Evolutionary conservation across 1,140 invertebrate genomes (phyloP).

Genomic region (Notospermus geniculatus): DNA sequence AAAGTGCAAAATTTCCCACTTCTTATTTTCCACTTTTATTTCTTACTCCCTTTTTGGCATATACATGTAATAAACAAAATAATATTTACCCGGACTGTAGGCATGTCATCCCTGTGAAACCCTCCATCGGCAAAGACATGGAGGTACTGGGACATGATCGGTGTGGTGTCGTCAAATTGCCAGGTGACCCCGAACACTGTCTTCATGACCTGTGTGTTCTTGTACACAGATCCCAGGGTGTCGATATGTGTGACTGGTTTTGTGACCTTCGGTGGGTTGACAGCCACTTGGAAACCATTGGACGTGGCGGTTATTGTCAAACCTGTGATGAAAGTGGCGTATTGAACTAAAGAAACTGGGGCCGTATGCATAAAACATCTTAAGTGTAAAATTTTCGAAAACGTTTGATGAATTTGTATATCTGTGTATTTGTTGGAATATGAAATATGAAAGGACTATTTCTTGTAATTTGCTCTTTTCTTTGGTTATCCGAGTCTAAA

Average conservation of each 20-base stretch:
- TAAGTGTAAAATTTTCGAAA: too few species aligned
- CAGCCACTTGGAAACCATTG: conserved; percentile 28
- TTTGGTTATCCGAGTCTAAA: too few species aligned
- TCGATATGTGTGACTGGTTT: conserved; percentile 14
- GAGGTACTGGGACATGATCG: conserved; percentile 27
- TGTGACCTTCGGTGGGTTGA: conserved; percentile 12
- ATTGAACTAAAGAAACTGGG: too few species aligned
- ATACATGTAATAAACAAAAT: not conserved
- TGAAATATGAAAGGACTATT: too few species aligned
- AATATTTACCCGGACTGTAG: conserved; percentile 21
- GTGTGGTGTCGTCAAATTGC: conserved; percentile 19
- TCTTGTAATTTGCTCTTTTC: too few species aligned
- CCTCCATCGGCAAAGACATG: conserved; percentile 26
- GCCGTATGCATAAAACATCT: too few species aligned
- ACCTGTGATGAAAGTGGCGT: not conserved
- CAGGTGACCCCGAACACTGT: conserved; percentile 23
- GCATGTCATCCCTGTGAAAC: conserved; percentile 23
- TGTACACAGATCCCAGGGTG: conserved; percentile 2
- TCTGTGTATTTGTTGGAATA: too few species aligned
- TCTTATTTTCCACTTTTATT: not conserved
- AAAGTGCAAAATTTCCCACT: too few species aligned
- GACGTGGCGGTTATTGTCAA: conserved; percentile 18
- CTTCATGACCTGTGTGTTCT: conserved; percentile 15
- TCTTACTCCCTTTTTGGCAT: too few species aligned
- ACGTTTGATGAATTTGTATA: too few species aligned